phyloP scores from a whole-genome alignment of 2,113 vertebrate species.

The Heptranchias perlo region DNA sequence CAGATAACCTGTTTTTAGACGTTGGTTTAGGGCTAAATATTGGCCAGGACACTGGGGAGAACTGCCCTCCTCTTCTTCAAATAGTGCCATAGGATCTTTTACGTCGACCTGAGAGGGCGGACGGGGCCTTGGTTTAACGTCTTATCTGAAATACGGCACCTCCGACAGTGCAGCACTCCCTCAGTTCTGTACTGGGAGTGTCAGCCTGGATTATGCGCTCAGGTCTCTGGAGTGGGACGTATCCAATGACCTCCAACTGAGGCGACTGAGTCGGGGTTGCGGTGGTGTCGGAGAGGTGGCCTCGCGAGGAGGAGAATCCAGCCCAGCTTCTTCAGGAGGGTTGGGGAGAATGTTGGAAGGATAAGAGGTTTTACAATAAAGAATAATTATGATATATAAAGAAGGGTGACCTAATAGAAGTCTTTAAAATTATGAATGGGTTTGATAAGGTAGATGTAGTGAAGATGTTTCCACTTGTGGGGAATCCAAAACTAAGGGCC shows the following conservation, averaged over 20 bases:
- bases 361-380: neutral
- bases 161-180: neutral
- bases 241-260: neutral
- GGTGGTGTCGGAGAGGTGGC: neutral
- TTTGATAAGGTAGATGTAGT: no score
- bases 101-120: neutral
- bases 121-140: neutral
- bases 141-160: neutral
- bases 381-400: neutral
- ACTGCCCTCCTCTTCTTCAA: neutral
- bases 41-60: neutral
- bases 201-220: neutral
- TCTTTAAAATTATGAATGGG: no score
- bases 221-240: no score
- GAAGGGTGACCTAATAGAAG: no score
- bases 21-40: neutral
- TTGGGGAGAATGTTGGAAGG: neutral
- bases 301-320: neutral
- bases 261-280: neutral
- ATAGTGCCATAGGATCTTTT: neutral
- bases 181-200: neutral
- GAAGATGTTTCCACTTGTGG: no score
- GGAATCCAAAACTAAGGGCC: no score
- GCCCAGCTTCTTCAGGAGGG: neutral
- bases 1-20: neutral